Evolutionary conservation across 2,888 invertebrate genomes (phyloP), one percentile per base, ranked within the genome.

Genomic region (Pterostichus madidus): DNA sequence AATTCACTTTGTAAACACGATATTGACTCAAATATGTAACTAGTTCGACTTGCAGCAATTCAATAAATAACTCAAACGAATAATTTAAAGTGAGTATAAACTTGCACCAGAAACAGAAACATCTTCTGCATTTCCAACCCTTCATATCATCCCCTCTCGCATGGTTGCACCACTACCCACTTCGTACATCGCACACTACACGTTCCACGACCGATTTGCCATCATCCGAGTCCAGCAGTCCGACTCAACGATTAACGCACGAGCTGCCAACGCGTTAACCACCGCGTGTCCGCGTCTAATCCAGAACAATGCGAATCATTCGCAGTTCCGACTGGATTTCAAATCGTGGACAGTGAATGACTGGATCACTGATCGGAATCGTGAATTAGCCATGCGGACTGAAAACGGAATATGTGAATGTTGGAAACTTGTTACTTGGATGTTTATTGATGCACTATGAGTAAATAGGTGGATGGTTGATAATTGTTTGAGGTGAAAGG

Each of bases 231-330:
- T 53, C 15, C 13, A 59, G 10, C 59, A 24, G 24, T 24, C 59
- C 59, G 31, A 13, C 15, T 53, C 8, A 53, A 13, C 53, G 39
- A 39, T 39, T 1, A 39, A 39, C 39, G 39, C 39, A 39, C 39
- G 39, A 39, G 39, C 39, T 39, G 39, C 53, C 53, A 53, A 53
- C 53, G 15, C 59, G 59, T 59, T 17, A 24, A 17, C 59, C 8
- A n/a, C 31, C 35, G 31, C 64, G 13, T 32, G 64, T 64, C 64
- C 32, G 31, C 31, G 64, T 64, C 64, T 64, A 64, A 64, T 64
- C 13, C 64, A 39, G 39, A 64, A 64, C 64, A 64, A 64, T 64
- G 64, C 64, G 64, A 64, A 64, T 64, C 64, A 64, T 64, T 64
- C 39, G 31, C 59, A 24, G 24, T 24, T 31, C 59, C 59, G 24